Conservation (phyloP, 2,888 invertebrate species). For the Tridacna gigas region DNA sequence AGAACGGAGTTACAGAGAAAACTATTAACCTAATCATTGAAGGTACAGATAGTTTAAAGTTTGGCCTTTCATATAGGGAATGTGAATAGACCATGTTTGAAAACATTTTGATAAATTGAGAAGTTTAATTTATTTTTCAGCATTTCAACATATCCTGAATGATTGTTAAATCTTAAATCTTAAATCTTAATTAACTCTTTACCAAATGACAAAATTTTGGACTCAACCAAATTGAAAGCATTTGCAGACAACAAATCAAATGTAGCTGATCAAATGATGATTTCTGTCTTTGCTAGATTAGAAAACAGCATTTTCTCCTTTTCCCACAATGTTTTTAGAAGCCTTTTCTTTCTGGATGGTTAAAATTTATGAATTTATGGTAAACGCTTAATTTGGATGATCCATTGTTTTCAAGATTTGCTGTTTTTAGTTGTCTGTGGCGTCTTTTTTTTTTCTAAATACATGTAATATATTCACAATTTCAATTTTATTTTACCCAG, state of each 20-base stretch:
- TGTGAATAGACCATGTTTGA: not conserved
- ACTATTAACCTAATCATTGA: conserved; percentile 52
- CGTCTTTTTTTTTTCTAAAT: too few species aligned
- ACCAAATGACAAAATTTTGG: too few species aligned
- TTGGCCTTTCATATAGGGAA: too few species aligned
- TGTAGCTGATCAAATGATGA: not conserved
- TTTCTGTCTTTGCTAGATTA: not conserved
- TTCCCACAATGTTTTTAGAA: not conserved
- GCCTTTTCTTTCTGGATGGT: not conserved
- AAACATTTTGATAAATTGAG: not conserved
- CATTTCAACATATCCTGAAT: too few species aligned
- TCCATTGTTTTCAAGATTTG: too few species aligned
- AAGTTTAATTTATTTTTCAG: too few species aligned
- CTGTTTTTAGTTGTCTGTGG: too few species aligned
- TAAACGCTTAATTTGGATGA: too few species aligned
- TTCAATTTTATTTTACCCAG: conserved; percentile 62
- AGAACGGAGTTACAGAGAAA: conserved; percentile 39
- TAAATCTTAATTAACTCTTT: too few species aligned
- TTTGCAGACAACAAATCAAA: not conserved
- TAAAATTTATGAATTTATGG: not conserved
- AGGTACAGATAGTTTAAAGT: conserved; percentile 32
- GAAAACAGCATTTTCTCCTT: not conserved
- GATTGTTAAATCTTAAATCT: too few species aligned
- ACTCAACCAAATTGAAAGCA: not conserved
- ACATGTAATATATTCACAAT: too few species aligned